Evolutionary conservation across 2,113 vertebrate genomes (phyloP).

Genomic region (Mesocricetus auratus): DNA sequence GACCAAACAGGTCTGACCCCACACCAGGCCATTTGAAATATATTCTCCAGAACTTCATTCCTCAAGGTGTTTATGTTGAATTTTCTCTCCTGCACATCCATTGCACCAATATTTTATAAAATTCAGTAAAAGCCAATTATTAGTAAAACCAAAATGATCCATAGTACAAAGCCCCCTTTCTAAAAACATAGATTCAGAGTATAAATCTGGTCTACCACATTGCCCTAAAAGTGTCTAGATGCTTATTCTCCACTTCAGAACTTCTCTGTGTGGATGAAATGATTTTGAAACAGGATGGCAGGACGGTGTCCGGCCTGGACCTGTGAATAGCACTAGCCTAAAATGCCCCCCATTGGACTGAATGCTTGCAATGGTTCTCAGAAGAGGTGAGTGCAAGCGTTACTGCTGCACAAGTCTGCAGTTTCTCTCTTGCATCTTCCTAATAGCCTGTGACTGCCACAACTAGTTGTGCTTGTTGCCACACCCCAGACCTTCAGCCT

Average conservation of each 20-base stretch:
- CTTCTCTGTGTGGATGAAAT: too few species aligned
- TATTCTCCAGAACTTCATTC: not conserved
- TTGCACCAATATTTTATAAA: conserved; percentile 17
- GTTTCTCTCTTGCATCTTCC: not conserved
- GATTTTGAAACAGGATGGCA: too few species aligned
- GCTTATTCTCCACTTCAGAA: not conserved
- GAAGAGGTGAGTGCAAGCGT: not conserved
- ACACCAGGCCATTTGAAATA: not conserved
- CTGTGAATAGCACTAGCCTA: not conserved
- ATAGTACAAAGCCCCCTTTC: not conserved
- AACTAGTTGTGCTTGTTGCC: not conserved
- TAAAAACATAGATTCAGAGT: not conserved
- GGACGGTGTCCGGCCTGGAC: not conserved
- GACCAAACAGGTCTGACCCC: not conserved
- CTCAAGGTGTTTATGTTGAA: not conserved
- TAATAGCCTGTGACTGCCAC: not conserved
- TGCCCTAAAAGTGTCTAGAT: not conserved
- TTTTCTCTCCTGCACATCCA: not conserved
- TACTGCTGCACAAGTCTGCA: not conserved
- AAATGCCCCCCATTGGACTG: not conserved
- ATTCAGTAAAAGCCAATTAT: not conserved
- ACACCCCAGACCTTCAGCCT: not conserved
- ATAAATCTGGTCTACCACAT: not conserved
- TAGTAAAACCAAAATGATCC: not conserved
- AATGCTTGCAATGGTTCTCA: not conserved